Conservation (phyloP, 1,140 invertebrate genomes). For the Lepidurus arcticus region DNA sequence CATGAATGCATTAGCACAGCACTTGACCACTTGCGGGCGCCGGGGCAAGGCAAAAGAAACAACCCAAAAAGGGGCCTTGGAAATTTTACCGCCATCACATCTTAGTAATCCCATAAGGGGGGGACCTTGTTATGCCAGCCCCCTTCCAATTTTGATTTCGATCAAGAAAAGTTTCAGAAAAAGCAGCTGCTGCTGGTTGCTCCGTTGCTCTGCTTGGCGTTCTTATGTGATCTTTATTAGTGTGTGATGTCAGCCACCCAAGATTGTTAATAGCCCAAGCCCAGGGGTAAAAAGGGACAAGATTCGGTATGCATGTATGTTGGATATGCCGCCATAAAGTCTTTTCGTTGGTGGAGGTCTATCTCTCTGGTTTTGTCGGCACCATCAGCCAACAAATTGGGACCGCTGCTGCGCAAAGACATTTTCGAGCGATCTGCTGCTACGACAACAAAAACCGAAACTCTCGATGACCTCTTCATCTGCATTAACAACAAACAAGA, state of each 20-base stretch:
- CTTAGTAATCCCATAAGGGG: slow-evolving; percentile 1
- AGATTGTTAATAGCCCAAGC: background rate
- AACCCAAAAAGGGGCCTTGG: slow-evolving; percentile 3
- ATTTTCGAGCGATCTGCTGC: background rate
- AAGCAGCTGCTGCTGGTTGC: slow-evolving; percentile 8
- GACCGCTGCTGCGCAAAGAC: background rate
- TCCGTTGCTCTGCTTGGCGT: background rate
- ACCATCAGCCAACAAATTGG: slow-evolving; percentile 14
- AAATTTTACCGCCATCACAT: background rate
- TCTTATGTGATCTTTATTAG: slow-evolving; percentile 22
- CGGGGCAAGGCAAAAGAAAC: background rate
- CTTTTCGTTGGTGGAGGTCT: slow-evolving; percentile 14
- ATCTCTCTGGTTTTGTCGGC: slow-evolving; percentile 1
- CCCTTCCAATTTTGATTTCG: slow-evolving; percentile 3
- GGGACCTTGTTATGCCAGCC: background rate
- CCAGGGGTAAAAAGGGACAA: slow-evolving; percentile 1
- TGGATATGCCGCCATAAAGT: slow-evolving; percentile 18
- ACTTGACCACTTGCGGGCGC: slow-evolving; percentile 3
- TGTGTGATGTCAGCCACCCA: slow-evolving; percentile 20
- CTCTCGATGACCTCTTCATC: background rate
- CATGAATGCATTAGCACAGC: slow-evolving; percentile 18
- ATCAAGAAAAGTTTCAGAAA: slow-evolving; percentile 3
- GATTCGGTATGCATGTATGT: slow-evolving; percentile 15
- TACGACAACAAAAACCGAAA: background rate
- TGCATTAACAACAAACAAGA: slow-evolving; percentile 22